These are phyloP conservation scores for Cyanoramphus novaezelandiae DNA, from an alignment of 2,113 vertebrate species.

Conservation along the genomic window DNA sequence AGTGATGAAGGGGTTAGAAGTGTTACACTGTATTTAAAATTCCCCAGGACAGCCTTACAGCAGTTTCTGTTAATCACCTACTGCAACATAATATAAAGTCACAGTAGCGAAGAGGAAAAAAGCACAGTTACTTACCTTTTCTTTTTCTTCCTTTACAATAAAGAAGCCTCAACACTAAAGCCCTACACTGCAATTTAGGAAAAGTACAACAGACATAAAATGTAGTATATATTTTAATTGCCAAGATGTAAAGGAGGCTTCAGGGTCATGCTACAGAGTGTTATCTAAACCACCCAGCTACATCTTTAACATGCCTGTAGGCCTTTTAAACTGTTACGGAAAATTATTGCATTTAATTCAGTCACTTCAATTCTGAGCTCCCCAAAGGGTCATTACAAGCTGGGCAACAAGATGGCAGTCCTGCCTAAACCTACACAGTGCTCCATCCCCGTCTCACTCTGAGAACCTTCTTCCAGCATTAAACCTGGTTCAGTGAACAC, in stretches of 20 bases:
- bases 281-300: conserved; percentile 65
- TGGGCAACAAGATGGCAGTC: conserved; percentile 62
- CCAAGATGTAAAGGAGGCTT: conserved; percentile 67
- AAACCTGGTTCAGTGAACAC: not conserved
- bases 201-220: conserved; percentile 18
- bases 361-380: conserved; percentile 43
- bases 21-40: not conserved
- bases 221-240: conserved; percentile 67
- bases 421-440: conserved; percentile 17
- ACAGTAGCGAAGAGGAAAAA: not conserved
- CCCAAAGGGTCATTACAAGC: conserved; percentile 58
- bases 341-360: conserved; percentile 67
- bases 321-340: conserved; percentile 67
- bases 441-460: not conserved
- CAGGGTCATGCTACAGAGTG: conserved; percentile 59
- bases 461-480: conserved; percentile 4
- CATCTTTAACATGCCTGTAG: conserved; percentile 63
- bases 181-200: not conserved
- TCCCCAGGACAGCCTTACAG: not conserved
- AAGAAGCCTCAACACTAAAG: not conserved
- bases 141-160: not conserved
- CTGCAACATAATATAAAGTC: not conserved
- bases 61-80: not conserved
- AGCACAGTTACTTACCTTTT: not conserved
- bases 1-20: not conserved